phyloP scores from a whole-genome alignment of 2,797 vertebrate species.

The Sebastes diploproa region DNA sequence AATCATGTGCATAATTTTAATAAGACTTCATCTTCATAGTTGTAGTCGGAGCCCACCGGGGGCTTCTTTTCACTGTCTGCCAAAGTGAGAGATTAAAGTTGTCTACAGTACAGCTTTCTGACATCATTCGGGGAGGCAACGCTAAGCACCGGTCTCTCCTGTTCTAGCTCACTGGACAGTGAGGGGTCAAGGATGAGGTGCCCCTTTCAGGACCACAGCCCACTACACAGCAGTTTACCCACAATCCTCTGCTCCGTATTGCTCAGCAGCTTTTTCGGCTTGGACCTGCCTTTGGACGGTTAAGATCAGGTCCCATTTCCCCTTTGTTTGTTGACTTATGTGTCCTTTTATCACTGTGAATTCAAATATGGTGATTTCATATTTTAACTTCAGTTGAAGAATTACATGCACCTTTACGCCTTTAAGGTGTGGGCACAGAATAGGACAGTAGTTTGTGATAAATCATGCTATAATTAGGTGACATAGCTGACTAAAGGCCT shows the following conservation, averaged over 20 bases:
- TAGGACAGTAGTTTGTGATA: not conserved
- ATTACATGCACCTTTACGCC: not conserved
- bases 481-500: not conserved
- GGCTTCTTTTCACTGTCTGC: conserved; percentile 62
- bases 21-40: conserved; percentile 65
- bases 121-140: conserved; percentile 55
- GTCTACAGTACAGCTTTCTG: conserved; percentile 59
- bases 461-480: not conserved
- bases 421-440: not conserved
- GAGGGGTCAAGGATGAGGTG: conserved; percentile 69
- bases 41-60: conserved; percentile 46
- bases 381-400: not conserved
- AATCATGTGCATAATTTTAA: conserved; percentile 76
- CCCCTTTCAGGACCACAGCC: conserved; percentile 60
- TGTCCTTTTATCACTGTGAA: not conserved
- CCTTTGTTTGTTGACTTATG: not conserved
- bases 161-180: conserved; percentile 71
- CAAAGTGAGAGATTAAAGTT: conserved; percentile 71
- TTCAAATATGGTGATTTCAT: not conserved
- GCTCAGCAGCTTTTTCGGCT: conserved; percentile 30
- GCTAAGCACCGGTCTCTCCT: conserved; percentile 44
- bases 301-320: not conserved
- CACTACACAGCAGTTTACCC: conserved; percentile 50
- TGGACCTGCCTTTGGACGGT: not conserved
- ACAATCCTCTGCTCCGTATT: conserved; percentile 46